Evolutionary conservation across 2,113 vertebrate species (phyloP).

Genomic region (Semnornis frantzii): DNA sequence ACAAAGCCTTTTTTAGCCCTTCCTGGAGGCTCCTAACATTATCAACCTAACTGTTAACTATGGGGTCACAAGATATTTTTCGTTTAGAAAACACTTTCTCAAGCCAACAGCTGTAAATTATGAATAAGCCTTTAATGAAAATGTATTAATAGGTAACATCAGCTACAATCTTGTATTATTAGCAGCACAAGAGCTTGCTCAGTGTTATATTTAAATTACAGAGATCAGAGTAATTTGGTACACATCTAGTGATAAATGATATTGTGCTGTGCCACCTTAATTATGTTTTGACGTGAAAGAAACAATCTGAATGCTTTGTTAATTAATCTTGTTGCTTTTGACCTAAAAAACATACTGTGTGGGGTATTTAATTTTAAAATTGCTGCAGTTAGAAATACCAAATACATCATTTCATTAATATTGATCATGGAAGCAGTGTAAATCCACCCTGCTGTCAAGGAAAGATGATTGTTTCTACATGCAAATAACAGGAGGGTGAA

Average conservation of each 20-base stretch:
- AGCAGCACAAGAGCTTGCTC: not conserved
- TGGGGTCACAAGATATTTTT: not conserved
- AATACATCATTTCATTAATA: slow-evolving; percentile 41
- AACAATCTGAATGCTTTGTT: not conserved
- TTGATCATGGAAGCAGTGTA: not conserved
- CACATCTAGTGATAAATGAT: slow-evolving; percentile 30
- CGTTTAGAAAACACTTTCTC: slow-evolving; percentile 21
- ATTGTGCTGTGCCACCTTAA: slow-evolving; percentile 30
- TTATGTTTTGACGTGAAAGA: slow-evolving; percentile 51
- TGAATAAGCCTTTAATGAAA: slow-evolving; percentile 40
- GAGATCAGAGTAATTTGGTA: slow-evolving; percentile 1
- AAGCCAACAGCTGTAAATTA: slow-evolving; percentile 26
- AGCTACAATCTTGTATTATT: not conserved
- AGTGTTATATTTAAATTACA: slow-evolving; percentile 43
- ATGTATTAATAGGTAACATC: slow-evolving; percentile 13
- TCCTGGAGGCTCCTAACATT: not conserved
- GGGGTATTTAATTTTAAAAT: slow-evolving; percentile 8
- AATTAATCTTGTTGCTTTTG: slow-evolving; percentile 51
- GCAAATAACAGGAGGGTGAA: not conserved
- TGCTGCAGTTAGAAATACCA: slow-evolving; percentile 24
- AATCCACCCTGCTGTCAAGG: not conserved
- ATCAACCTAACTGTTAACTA: not conserved
- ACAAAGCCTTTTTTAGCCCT: not conserved
- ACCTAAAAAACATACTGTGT: slow-evolving; percentile 19
- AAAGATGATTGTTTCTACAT: not conserved